A percentile compares a stretch with the other conserved stretches of the same genome.
These are phyloP conservation scores for Eupristina koningsbergeri DNA, from an alignment of 1,140 invertebrate species.

Conservation along the genomic window DNA sequence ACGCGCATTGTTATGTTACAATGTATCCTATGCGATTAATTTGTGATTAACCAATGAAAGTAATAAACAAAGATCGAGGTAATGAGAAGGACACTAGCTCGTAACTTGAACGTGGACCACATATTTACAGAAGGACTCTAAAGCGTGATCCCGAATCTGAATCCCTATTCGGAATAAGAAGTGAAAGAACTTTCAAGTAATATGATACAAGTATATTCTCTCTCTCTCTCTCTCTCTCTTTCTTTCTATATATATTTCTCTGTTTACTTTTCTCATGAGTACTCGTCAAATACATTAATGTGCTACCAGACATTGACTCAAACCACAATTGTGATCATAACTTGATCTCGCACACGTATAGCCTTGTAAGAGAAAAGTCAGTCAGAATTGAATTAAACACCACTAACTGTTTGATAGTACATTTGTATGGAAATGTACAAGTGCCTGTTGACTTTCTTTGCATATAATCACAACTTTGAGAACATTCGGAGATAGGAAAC, in stretches of 20 bases:
- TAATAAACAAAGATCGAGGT: no score
- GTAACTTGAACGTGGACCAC: slow-evolving; percentile 29
- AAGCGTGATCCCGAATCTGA: slow-evolving; percentile 55
- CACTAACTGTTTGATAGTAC: not conserved
- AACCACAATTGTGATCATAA: not conserved
- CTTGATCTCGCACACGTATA: not conserved
- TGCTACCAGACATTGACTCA: not conserved
- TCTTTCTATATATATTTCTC: no score
- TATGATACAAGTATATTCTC: not conserved
- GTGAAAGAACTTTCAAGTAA: slow-evolving; percentile 10
- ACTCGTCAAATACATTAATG: slow-evolving; percentile 11
- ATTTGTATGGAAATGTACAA: not conserved
- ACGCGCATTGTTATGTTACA: slow-evolving; percentile 5
- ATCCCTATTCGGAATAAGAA: slow-evolving; percentile 51
- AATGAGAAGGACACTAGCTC: slow-evolving; percentile 1
- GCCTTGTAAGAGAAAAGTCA: not conserved
- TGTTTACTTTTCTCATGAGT: slow-evolving; percentile 21
- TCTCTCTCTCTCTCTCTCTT: no score
- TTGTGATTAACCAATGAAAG: slow-evolving; percentile 1
- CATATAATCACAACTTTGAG: no score
- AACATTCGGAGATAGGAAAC: no score
- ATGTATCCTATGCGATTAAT: slow-evolving; percentile 7
- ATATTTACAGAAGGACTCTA: slow-evolving; percentile 62
- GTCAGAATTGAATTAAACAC: not conserved
- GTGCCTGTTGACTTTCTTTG: no score